These are phyloP conservation scores for Linyphia triangularis DNA, from an alignment of 2,888 invertebrate species.

Conservation along the genomic window DNA sequence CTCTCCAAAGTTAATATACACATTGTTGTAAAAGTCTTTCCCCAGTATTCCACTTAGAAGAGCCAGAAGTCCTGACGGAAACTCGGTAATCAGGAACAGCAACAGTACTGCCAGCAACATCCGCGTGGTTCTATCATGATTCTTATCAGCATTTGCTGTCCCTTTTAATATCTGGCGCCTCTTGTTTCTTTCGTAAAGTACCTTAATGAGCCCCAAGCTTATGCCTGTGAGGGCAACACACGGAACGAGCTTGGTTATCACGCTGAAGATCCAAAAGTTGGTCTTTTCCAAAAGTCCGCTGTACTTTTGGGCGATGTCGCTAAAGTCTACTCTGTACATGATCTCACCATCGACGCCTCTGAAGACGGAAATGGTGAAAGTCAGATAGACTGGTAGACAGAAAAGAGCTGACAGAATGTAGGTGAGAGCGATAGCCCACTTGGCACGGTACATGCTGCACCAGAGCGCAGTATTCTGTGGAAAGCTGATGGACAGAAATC, in stretches of 20 bases:
- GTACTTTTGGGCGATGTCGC: slow-evolving; percentile 83
- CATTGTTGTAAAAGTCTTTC: slow-evolving; percentile 83
- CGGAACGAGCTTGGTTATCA: slow-evolving; percentile 94
- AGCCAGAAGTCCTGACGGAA: slow-evolving; percentile 89
- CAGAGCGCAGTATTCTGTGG: slow-evolving; percentile 74
- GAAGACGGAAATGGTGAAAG: slow-evolving; percentile 84
- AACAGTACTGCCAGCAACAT: slow-evolving; percentile 94
- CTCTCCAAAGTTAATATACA: slow-evolving; percentile 85
- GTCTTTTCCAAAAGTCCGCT: slow-evolving; percentile 82
- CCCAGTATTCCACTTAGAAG: slow-evolving; percentile 89
- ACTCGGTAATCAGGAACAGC: slow-evolving; percentile 92
- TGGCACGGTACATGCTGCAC: slow-evolving; percentile 89
- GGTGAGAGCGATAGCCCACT: slow-evolving; percentile 87
- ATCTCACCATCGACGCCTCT: slow-evolving; percentile 19
- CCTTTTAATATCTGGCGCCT: slow-evolving; percentile 76
- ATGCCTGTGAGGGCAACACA: slow-evolving; percentile 90
- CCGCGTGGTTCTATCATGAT: slow-evolving; percentile 88
- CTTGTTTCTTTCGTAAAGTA: slow-evolving; percentile 77
- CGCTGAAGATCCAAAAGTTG: slow-evolving; percentile 95
- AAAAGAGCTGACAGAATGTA: slow-evolving; percentile 91
- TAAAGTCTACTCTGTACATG: slow-evolving; percentile 82
- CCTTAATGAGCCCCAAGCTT: slow-evolving; percentile 79
- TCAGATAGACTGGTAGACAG: slow-evolving; percentile 91
- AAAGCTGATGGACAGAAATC: slow-evolving; percentile 87
- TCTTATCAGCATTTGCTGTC: slow-evolving; percentile 64